Evolutionary conservation across 2,113 vertebrate genomes (phyloP).

Genomic region (Terrapene triunguis): DNA sequence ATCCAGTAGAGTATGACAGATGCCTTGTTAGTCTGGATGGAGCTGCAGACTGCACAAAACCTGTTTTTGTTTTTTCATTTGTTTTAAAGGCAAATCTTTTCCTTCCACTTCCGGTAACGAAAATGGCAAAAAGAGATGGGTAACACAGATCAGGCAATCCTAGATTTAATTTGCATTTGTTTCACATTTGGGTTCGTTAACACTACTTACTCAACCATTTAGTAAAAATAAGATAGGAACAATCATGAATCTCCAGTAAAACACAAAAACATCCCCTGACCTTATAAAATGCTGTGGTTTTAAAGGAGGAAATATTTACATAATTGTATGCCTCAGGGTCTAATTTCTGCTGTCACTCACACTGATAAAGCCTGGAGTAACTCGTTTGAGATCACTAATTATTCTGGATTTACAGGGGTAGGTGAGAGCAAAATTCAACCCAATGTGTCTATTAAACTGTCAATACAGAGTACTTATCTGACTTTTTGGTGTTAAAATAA

Average conservation of each 20-base stretch:
- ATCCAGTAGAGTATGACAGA: accelerated
- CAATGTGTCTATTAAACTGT: not conserved
- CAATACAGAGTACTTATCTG: not conserved
- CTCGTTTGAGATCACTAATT: not conserved
- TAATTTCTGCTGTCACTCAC: not conserved
- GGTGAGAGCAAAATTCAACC: not conserved
- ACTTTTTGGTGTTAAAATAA: not conserved
- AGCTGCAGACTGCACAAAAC: accelerated
- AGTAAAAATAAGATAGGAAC: not conserved
- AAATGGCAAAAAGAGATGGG: not conserved
- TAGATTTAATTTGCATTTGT: not conserved
- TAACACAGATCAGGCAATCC: not conserved
- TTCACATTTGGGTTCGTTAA: not conserved
- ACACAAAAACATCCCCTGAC: not conserved
- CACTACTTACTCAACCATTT: not conserved
- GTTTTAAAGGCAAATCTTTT: not conserved
- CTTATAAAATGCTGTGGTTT: not conserved
- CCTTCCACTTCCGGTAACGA: not conserved
- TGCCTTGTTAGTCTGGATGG: not conserved
- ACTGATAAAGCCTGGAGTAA: not conserved
- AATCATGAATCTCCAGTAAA: not conserved
- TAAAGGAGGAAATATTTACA: not conserved
- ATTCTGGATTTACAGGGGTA: not conserved
- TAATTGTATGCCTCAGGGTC: not conserved
- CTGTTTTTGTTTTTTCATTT: not conserved